phyloP scores from a whole-genome alignment of 2,888 invertebrate species.

The Athrips mouffetella region DNA sequence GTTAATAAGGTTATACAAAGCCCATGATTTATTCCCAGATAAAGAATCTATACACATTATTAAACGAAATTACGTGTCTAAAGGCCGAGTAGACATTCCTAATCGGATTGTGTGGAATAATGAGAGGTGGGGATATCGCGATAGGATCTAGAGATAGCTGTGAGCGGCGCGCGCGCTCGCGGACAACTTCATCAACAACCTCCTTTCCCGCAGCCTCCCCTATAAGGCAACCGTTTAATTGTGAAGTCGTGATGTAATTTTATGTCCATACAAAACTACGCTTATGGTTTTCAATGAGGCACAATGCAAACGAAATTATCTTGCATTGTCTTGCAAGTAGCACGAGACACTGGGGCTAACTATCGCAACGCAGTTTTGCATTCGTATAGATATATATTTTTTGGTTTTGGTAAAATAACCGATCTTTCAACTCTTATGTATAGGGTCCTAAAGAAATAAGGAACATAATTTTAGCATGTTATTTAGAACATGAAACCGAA shows the following conservation, averaged over 20 bases:
- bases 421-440: too few relatives aligned
- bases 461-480: too few relatives aligned
- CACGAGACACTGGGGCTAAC: too few relatives aligned
- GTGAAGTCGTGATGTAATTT: conserved; percentile 17
- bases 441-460: too few relatives aligned
- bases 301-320: not conserved
- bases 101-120: conserved; percentile 53
- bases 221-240: conserved; percentile 19
- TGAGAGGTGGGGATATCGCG: conserved; percentile 35
- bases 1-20: conserved; percentile 14
- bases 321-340: not conserved
- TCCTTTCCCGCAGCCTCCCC: conserved; percentile 9
- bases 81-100: conserved; percentile 39
- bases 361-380: too few relatives aligned
- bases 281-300: conserved; percentile 10
- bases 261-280: conserved; percentile 1
- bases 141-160: conserved; percentile 46
- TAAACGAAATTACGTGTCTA: conserved; percentile 31
- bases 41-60: conserved; percentile 32
- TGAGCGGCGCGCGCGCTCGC: conserved; percentile 34
- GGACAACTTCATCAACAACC: conserved; percentile 43
- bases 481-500: too few relatives aligned
- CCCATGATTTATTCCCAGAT: conserved; percentile 20
- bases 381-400: too few relatives aligned
- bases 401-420: too few relatives aligned